phyloP scores from a whole-genome alignment of 2,797 vertebrate genomes.

The Rhodeus uyekii region DNA sequence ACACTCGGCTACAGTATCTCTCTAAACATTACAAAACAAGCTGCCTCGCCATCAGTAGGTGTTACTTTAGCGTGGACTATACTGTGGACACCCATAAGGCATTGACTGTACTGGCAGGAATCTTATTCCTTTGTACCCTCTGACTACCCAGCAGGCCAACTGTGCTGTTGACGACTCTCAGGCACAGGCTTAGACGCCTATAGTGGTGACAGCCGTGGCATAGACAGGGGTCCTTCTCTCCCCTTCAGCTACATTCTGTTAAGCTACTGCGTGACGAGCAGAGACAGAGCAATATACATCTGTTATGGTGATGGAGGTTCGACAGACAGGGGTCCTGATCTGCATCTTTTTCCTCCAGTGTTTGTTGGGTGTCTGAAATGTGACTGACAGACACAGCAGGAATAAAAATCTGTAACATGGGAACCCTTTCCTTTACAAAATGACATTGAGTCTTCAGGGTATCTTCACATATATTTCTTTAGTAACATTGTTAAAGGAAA shows the following conservation, averaged over 20 bases:
- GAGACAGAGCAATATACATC: not conserved
- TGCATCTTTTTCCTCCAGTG: not conserved
- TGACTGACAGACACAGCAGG: not conserved
- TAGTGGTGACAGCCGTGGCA: conserved; percentile 40
- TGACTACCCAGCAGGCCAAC: conserved; percentile 44
- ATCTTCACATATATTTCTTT: not conserved
- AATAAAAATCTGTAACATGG: not conserved
- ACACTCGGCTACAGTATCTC: not conserved
- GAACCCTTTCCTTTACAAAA: conserved; percentile 1
- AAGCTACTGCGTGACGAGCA: conserved; percentile 9
- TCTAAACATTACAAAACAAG: conserved; percentile 19
- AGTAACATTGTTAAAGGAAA: not conserved
- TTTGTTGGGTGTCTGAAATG: not conserved
- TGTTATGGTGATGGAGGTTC: conserved; percentile 6
- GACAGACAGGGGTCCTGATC: conserved; percentile 26
- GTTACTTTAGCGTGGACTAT: not conserved
- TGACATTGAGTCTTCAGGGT: not conserved
- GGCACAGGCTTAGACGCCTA: conserved; percentile 25
- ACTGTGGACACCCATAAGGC: not conserved
- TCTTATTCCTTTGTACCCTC: conserved; percentile 41
- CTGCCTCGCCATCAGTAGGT: conserved; percentile 17
- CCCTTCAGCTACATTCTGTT: conserved; percentile 30
- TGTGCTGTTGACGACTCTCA: conserved; percentile 35
- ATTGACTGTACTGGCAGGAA: conserved; percentile 26
- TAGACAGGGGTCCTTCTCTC: conserved; percentile 44